Percentiles rank a stretch among this genome's conserved stretches.
Conservation (phyloP, 2,797 vertebrate genomes). For the Enoplosus armatus region DNA sequence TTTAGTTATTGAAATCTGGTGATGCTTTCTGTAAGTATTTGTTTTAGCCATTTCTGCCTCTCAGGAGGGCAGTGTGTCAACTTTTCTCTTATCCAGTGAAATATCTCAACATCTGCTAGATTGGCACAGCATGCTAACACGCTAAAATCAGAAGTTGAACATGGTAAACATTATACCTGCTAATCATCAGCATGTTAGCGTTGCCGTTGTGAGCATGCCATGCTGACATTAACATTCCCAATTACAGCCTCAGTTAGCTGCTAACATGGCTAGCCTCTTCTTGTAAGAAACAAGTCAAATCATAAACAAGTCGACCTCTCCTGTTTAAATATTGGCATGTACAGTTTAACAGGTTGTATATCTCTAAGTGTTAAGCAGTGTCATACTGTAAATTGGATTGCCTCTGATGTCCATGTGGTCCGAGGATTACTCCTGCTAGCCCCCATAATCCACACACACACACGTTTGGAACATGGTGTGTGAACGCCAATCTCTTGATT, state of each 20-base stretch:
- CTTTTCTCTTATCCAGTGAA: background rate
- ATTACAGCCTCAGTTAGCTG: background rate
- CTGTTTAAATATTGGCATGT: constrained; percentile 22
- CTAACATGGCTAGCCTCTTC: background rate
- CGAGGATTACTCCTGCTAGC: constrained; percentile 63
- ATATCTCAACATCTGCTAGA: background rate
- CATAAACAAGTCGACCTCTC: background rate
- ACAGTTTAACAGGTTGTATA: constrained; percentile 32
- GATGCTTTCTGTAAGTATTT: constrained; percentile 26
- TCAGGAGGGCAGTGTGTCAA: background rate
- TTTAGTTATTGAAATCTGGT: constrained; percentile 51
- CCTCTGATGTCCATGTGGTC: constrained; percentile 74
- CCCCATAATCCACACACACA: constrained; percentile 68
- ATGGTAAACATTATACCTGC: background rate
- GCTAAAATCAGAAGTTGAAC: too few species aligned
- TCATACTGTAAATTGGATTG: constrained; percentile 78
- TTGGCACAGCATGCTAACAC: background rate
- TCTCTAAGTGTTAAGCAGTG: constrained; percentile 53
- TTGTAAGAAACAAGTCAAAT: background rate
- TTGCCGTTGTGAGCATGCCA: background rate
- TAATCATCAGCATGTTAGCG: background rate
- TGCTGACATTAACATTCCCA: background rate
- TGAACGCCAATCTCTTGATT: constrained; percentile 61
- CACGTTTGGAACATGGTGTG: constrained; percentile 60
- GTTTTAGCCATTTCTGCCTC: background rate